Evolutionary conservation across 2,113 vertebrate genomes (phyloP).

Genomic region (Bungarus multicinctus): DNA sequence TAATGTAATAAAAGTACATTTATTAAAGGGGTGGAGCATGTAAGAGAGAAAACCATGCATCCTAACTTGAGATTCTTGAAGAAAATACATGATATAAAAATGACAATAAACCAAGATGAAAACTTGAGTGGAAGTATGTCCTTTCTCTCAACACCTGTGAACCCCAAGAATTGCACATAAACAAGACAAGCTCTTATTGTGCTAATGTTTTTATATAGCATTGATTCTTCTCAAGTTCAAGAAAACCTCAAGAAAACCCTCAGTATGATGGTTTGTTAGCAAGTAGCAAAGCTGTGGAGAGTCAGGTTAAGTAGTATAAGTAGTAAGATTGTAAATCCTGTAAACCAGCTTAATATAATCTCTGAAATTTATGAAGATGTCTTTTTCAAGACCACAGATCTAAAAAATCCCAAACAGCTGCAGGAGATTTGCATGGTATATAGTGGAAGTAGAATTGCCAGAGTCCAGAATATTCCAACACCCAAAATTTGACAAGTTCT

Average conservation of each 20-base stretch:
- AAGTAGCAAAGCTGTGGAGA: neutral
- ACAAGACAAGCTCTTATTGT: neutral
- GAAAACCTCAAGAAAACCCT: neutral
- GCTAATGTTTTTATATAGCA: neutral
- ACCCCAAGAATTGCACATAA: neutral
- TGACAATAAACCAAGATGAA: neutral
- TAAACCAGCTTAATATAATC: neutral
- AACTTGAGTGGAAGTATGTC: neutral
- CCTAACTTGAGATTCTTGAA: neutral
- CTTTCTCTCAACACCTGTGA: neutral
- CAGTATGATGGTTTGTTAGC: neutral
- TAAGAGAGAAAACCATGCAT: neutral
- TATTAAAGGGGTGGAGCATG: neutral
- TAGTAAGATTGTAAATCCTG: too few species aligned
- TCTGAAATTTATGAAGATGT: neutral
- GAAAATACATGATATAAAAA: neutral
- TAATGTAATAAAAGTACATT: neutral
- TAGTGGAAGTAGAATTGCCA: neutral
- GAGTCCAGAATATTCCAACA: neutral
- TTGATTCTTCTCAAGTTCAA: neutral
- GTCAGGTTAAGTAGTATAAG: neutral
- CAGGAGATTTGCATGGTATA: neutral
- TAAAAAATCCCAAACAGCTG: neutral
- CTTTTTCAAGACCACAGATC: neutral
- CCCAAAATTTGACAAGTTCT: neutral